Base-by-base conservation (phyloP, 2,888 invertebrate species). In the Archaeoteleia sp. region DNA sequence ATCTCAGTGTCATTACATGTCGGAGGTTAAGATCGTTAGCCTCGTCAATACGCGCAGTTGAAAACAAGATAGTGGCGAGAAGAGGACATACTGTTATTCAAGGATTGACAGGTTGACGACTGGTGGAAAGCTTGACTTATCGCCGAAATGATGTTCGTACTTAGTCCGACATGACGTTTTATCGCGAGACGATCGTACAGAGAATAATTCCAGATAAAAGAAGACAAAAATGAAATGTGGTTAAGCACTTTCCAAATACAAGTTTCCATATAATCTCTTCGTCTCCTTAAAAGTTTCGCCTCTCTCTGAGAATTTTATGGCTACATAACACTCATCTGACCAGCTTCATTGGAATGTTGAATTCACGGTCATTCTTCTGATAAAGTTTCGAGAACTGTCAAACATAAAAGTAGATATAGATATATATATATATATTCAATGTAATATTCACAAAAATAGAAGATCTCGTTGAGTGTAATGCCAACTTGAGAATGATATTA, bases 51-150 rank as follows among this genome's bases (percentile, higher is more conserved):
- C n/a, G n/a, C n/a, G n/a, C n/a, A n/a, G n/a, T n/a, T n/a, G n/a
- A n/a, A n/a, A n/a, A n/a, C n/a, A n/a, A n/a, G n/a, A n/a, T n/a
- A n/a, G n/a, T n/a, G n/a, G n/a, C n/a, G n/a, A n/a, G n/a, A n/a
- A n/a, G n/a, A n/a, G n/a, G n/a, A n/a, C n/a, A n/a, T n/a, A n/a
- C n/a, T n/a, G n/a, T n/a, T n/a, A n/a, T n/a, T n/a, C n/a, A n/a
- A n/a, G n/a, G n/a, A n/a, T n/a, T n/a, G n/a, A n/a, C 77, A 72
- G 70, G 57, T 77, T 73, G 74, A 77, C 72, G 74, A 77, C 72
- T 62, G 13, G 68, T 60, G 57, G 67, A 74, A 74, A 68, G 75
- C 71, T 76, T 73, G 77, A 75, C 58, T 74, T 74, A 74, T 75
- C 74, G 61, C 60, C 48, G 4, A 57, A 46, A 67, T 62, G 74